These are phyloP conservation scores for Eristalis tenax DNA, from an alignment of 2,888 invertebrate genomes.

Conservation along the genomic window DNA sequence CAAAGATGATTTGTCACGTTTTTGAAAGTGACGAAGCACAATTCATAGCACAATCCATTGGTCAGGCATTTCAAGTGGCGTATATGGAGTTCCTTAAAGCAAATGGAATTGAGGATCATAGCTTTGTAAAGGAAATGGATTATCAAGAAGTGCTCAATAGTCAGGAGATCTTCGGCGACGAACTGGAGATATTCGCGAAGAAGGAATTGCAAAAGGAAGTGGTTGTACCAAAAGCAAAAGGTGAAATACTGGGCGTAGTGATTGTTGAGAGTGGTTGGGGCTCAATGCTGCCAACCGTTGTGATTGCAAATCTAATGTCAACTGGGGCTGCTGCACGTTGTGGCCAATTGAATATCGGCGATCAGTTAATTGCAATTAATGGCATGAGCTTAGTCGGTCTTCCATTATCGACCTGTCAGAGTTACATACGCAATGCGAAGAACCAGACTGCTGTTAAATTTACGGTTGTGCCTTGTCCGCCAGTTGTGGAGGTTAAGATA, in stretches of 20 bases:
- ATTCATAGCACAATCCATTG: constrained; percentile 99
- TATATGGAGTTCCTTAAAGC: constrained; percentile 99
- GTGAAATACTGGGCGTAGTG: constrained; percentile 98
- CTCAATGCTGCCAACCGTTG: constrained; percentile 99
- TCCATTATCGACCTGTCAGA: constrained; percentile 98
- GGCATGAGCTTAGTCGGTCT: constrained; percentile 98
- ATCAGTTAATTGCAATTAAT: constrained; percentile 99
- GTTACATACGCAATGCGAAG: constrained; percentile 99
- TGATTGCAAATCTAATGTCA: constrained; percentile 98
- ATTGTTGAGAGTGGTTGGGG: constrained; percentile 99
- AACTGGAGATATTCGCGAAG: constrained; percentile 99
- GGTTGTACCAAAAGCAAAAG: constrained; percentile 98
- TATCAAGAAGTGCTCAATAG: constrained; percentile 99
- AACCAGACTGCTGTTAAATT: constrained; percentile 99
- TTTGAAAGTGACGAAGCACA: constrained; percentile 99
- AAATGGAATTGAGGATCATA: constrained; percentile 99
- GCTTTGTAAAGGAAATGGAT: constrained; percentile 99
- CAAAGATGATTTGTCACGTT: constrained; percentile 99
- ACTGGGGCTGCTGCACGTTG: constrained; percentile 98
- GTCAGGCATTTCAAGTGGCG: constrained; percentile 99
- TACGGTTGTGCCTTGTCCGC: constrained; percentile 99
- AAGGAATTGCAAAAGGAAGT: constrained; percentile 99
- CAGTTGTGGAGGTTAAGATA: constrained; percentile 99
- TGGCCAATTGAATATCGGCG: constrained; percentile 99
- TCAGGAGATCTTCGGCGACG: constrained; percentile 99